A percentile compares a stretch with the other conserved stretches of the same genome.
These are phyloP conservation scores for Phorcus lineatus DNA, from an alignment of 2,888 invertebrate genomes.

Conservation along the genomic window DNA sequence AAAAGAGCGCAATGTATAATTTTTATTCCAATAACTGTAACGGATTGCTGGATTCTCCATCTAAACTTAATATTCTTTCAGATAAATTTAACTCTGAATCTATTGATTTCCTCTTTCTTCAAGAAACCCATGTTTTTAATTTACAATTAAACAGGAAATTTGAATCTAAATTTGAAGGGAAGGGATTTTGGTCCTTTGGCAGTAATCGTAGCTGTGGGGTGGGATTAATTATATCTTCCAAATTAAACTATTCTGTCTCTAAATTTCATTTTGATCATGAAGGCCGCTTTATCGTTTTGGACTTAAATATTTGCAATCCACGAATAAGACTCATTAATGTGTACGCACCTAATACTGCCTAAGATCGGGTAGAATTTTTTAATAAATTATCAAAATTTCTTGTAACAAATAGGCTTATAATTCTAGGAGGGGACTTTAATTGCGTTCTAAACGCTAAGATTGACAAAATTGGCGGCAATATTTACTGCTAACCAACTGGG, in stretches of 20 bases:
- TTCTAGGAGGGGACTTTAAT: no score
- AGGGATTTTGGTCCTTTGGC: constrained; percentile 15
- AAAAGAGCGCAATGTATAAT: background rate
- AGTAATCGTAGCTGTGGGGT: background rate
- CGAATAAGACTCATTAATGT: no score
- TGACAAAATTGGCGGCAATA: background rate
- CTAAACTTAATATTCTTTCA: constrained; percentile 32
- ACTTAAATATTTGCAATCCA: no score
- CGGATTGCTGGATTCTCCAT: background rate
- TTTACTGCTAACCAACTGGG: background rate
- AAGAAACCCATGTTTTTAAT: constrained; percentile 17
- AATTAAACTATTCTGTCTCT: background rate
- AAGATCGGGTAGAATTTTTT: background rate
- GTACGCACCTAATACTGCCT: background rate
- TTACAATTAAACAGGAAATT: background rate
- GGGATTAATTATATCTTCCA: background rate
- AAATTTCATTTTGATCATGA: no score
- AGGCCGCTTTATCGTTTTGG: no score
- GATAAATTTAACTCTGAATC: constrained; percentile 38
- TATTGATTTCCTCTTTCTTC: constrained; percentile 19
- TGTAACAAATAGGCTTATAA: background rate
- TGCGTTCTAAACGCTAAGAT: no score
- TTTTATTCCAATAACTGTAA: constrained; percentile 6
- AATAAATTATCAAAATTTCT: background rate
- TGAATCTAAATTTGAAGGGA: background rate